Evolutionary conservation across 2,113 vertebrate genomes (phyloP), one percentile per base, ranked within the genome.

Genomic region (Callaeas wilsoni): DNA sequence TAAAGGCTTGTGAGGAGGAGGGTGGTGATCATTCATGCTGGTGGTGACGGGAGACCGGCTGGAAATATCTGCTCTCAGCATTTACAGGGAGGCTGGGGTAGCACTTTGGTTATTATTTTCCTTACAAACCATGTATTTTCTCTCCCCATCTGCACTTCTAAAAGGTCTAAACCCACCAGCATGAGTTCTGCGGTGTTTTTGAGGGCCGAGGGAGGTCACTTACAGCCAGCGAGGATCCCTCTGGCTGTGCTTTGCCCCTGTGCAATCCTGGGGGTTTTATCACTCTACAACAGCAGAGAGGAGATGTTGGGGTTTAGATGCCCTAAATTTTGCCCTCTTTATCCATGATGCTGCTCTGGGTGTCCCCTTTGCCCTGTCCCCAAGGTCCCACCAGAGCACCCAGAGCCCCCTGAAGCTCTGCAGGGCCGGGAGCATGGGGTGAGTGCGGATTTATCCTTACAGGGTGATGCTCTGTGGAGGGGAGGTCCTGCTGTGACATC

Each of bases 241-340:
- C 44, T 13, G 35, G 55, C 30, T 30, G 9, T 47, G 78, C 10
- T 7, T 8, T 19, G 5, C 13, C 15, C 19, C 0, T 0, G n/a
- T 20, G 5, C 70, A 22, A n/a, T 42, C 56, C 60, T 10, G n/a
- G 20, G 22, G 29, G 8, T 44, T 68, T 6, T 6, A 42, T 32
- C 1, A 0, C 14, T 35, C 5, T 6, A 2, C 0, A 1, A 39
- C 8, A 46, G 50, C 37, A 47, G 19, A 68, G 32, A 32, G 57
- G 46, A 76, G 46, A n/a, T 84, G 20, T 6, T 60, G 52, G 63
- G 25, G 32, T 52, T 71, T n/a, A 62, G 50, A 2, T 7, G 5
- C 39, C 33, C 35, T 37, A 52, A 33, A 77, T 86, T 65, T 90
- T 84, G 8, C 6, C 27, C 11, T n/a, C 13, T 16, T 69, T 65